Evolutionary conservation across 2,797 vertebrate species (phyloP).

Genomic region (Spondyliosoma cantharus): DNA sequence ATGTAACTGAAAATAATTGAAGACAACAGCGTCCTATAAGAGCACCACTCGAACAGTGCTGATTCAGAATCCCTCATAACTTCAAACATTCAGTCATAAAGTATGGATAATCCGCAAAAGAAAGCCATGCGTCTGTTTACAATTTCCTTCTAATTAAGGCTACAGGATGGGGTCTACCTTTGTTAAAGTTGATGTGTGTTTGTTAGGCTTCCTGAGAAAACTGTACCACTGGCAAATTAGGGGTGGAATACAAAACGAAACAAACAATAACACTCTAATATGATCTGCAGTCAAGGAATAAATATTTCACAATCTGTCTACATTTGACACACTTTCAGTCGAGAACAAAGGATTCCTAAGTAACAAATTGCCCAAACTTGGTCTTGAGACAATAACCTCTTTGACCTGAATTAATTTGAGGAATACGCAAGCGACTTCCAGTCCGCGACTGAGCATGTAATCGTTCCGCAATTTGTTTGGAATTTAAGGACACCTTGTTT

Average conservation of each 20-base stretch:
- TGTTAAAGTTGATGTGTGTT: constrained; percentile 83
- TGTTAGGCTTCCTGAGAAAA: constrained; percentile 80
- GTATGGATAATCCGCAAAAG: constrained; percentile 86
- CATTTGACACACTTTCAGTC: constrained; percentile 83
- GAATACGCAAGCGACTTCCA: constrained; percentile 47
- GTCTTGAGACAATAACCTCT: constrained; percentile 75
- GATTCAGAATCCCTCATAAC: constrained; percentile 86
- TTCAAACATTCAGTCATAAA: constrained; percentile 89
- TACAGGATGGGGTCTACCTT: constrained; percentile 80
- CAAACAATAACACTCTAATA: constrained; percentile 86
- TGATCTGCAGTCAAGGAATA: constrained; percentile 83
- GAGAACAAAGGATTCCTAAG: constrained; percentile 82
- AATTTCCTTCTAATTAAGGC: constrained; percentile 87
- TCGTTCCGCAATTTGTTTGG: constrained; percentile 66
- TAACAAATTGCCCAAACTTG: constrained; percentile 80
- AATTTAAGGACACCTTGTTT: constrained; percentile 55
- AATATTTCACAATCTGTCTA: constrained; percentile 87
- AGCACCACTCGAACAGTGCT: constrained; percentile 82
- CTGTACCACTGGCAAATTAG: constrained; percentile 83
- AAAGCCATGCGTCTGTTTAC: constrained; percentile 84
- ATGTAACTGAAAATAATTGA: constrained; percentile 89
- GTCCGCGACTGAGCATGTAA: constrained; percentile 42
- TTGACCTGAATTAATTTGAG: constrained; percentile 75
- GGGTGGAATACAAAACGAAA: constrained; percentile 82
- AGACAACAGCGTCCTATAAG: constrained; percentile 88